Evolutionary conservation across 2,113 vertebrate genomes (phyloP).

Genomic region (Seriola quinqueradiata): DNA sequence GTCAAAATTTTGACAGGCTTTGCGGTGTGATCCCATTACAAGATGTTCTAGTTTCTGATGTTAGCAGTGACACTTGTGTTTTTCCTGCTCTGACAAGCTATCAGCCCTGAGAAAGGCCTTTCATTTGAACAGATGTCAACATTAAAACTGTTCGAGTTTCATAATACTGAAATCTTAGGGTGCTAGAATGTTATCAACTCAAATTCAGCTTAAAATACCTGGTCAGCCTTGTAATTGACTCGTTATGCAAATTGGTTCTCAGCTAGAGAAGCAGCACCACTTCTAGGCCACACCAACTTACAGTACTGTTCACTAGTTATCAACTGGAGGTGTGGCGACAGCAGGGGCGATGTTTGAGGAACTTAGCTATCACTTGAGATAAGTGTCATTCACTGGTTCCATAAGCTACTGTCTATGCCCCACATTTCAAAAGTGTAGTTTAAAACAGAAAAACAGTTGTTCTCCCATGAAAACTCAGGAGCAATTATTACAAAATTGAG

Average conservation of each 20-base stretch:
- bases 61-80: neutral
- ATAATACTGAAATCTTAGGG: neutral
- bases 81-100: neutral
- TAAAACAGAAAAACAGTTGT: neutral
- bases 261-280: neutral
- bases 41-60: neutral
- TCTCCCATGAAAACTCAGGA: neutral
- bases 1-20: too few relatives aligned
- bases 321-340: too few relatives aligned
- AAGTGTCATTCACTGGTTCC: neutral
- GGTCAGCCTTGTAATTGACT: neutral
- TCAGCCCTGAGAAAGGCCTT: neutral
- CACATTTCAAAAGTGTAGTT: neutral
- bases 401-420: neutral
- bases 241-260: neutral
- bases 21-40: too few relatives aligned
- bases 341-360: neutral
- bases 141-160: neutral
- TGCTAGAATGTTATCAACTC: neutral
- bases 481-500: too few relatives aligned
- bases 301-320: neutral
- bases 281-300: neutral
- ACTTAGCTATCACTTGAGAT: neutral
- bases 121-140: neutral
- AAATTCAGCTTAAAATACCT: neutral